Conservation (phyloP, 2,888 invertebrate genomes). For the Synergus japonicus region DNA sequence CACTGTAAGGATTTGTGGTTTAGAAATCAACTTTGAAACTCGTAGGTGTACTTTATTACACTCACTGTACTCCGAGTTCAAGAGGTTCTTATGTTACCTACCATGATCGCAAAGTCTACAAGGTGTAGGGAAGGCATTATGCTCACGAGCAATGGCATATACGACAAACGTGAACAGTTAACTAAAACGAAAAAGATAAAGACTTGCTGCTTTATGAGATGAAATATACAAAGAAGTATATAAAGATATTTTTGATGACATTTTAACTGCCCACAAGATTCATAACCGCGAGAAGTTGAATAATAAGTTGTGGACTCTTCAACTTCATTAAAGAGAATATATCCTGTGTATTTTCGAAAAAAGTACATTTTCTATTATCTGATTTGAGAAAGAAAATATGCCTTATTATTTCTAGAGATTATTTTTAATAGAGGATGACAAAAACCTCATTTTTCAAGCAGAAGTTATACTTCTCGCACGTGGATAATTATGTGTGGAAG, state of each 20-base stretch:
- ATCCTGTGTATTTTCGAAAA: not conserved
- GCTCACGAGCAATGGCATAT: constrained; percentile 67
- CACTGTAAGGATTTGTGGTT: constrained; percentile 15
- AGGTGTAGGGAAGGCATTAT: constrained; percentile 52
- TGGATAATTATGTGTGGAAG: not conserved
- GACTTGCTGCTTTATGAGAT: constrained; percentile 20
- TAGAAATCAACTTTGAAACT: constrained; percentile 32
- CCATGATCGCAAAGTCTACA: constrained; percentile 43
- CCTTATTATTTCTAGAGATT: not conserved
- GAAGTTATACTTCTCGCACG: not conserved
- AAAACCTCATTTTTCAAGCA: constrained; percentile 7
- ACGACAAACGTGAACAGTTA: constrained; percentile 71
- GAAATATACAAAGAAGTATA: constrained; percentile 24
- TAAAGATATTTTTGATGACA: constrained; percentile 25
- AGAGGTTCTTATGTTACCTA: constrained; percentile 51
- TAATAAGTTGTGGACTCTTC: not conserved
- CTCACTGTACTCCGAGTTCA: constrained; percentile 50
- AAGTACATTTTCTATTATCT: not conserved
- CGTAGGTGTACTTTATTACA: constrained; percentile 39
- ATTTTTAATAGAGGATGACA: not conserved
- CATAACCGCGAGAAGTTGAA: not conserved
- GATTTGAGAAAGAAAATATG: not conserved
- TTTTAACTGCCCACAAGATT: constrained; percentile 35
- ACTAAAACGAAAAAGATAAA: constrained; percentile 51
- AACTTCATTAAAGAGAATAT: not conserved